Percentiles rank a stretch among this genome's conserved stretches.
Evolutionary conservation across 2,797 vertebrate genomes (phyloP).

Genomic region (Sciurus carolinensis): DNA sequence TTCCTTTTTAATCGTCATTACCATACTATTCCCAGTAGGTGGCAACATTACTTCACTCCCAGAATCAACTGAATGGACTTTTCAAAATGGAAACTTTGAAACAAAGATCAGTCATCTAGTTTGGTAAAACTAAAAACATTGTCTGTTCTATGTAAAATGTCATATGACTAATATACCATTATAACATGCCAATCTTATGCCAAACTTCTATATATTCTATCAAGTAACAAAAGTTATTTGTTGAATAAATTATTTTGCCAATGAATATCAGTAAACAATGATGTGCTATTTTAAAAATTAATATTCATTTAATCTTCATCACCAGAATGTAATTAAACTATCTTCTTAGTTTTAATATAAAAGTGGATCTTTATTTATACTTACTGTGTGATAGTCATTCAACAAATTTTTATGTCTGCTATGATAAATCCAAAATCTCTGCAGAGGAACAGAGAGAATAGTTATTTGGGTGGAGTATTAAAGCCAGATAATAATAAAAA

Average conservation of each 20-base stretch:
- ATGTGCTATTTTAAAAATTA: slow-evolving; percentile 43
- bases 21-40: slow-evolving; percentile 73
- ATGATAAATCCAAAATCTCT: background rate
- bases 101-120: background rate
- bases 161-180: background rate
- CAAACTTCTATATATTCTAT: background rate
- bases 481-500: slow-evolving; percentile 13
- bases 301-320: slow-evolving; percentile 39
- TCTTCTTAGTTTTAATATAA: slow-evolving; percentile 48
- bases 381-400: slow-evolving; percentile 12
- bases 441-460: background rate
- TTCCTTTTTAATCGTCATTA: background rate
- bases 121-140: slow-evolving; percentile 44
- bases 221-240: background rate
- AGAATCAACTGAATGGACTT: background rate
- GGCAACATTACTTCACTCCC: slow-evolving; percentile 74
- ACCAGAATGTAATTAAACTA: background rate
- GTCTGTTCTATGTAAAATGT: slow-evolving; percentile 5
- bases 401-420: background rate
- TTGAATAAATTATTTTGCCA: slow-evolving; percentile 61
- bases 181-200: background rate
- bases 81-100: background rate
- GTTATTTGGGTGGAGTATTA: background rate
- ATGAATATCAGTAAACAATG: slow-evolving; percentile 1
- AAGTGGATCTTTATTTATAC: background rate